Evolutionary conservation across 2,113 vertebrate genomes (phyloP), one percentile per base, ranked within the genome.

Genomic region (Brachionichthys hirsutus): DNA sequence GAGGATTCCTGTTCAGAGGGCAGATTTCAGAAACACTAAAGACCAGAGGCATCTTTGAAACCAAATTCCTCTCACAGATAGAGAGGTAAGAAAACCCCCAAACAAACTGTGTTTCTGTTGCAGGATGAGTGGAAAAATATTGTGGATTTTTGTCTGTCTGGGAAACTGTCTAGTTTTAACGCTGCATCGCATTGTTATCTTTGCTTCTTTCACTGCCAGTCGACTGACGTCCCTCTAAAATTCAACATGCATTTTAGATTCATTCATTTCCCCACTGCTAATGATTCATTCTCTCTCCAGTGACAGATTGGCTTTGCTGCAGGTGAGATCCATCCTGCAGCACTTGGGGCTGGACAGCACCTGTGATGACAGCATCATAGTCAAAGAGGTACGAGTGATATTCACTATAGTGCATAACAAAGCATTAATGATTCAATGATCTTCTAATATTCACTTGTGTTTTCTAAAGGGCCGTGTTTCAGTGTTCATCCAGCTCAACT

Each of bases 61-160:
- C 97, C 61, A 98, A 98, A 85, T 99, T 93, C 77, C 96, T 99
- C 46, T 99, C 97, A 65, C 97, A 99, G 88, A 99, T 99, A 64
- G 97, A 99, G 81, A 99, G 97, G 97, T 98, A 93, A 71, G 49
- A 43, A 54, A 15, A n/a, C n/a, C n/a, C n/a, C n/a, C 1, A 38
- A 42, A 12, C 14, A 12, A 6, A n/a, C n/a, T n/a, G n/a, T 42
- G 40, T 15, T 42, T 15, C 13, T 15, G 14, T 42, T 15, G 40
- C 40, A 51, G 3, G 24, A 9, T 22, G 3, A 14, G 11, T 12
- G 17, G 15, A 49, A 16, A 30, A 58, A 30, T 34, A 16, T 42
- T 38, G 4, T 15, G 11, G 38, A 19, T 30, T 30, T 30, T 30
- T 30, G 15, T 24, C 1, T 51, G 3, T 61, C 6, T 58, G 10